A percentile compares a stretch with the other conserved stretches of the same genome.
Conservation (phyloP, 1,140 invertebrate genomes). For the Drosophila micromelanica region DNA sequence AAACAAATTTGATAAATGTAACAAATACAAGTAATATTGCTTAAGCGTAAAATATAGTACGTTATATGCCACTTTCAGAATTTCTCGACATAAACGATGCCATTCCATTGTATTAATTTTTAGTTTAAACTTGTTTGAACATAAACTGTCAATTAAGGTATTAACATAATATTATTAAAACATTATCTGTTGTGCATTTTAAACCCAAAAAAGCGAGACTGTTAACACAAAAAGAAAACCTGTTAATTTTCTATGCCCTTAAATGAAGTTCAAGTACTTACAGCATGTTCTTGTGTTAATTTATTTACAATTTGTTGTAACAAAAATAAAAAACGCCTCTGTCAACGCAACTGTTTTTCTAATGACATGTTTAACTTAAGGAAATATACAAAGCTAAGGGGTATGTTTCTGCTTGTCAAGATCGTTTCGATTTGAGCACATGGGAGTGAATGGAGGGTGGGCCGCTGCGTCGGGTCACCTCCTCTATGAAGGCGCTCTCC, state of each 20-base stretch:
- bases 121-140: too few species aligned
- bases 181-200: constrained; percentile 15
- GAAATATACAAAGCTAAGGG: constrained; percentile 15
- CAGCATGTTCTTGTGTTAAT: constrained; percentile 49
- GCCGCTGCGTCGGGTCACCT: constrained; percentile 93
- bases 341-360: constrained; percentile 24
- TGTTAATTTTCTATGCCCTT: constrained; percentile 35
- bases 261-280: constrained; percentile 65
- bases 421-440: constrained; percentile 65
- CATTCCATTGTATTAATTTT: constrained; percentile 61
- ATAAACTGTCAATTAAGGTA: constrained; percentile 59
- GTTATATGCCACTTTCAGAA: constrained; percentile 37
- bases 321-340: constrained; percentile 44
- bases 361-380: constrained; percentile 41
- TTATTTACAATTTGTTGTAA: constrained; percentile 66
- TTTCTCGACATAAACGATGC: constrained; percentile 68
- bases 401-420: constrained; percentile 48
- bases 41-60: constrained; percentile 50
- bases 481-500: constrained; percentile 95
- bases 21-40: constrained; percentile 5
- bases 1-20: constrained; percentile 3
- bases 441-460: constrained; percentile 87
- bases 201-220: constrained; percentile 53
- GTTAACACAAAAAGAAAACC: constrained; percentile 42
- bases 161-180: constrained; percentile 15